A percentile compares a stretch with the other conserved stretches of the same genome.
These are phyloP conservation scores for Oreotrochilus melanogaster DNA, from an alignment of 2,113 vertebrate genomes.

Conservation along the genomic window DNA sequence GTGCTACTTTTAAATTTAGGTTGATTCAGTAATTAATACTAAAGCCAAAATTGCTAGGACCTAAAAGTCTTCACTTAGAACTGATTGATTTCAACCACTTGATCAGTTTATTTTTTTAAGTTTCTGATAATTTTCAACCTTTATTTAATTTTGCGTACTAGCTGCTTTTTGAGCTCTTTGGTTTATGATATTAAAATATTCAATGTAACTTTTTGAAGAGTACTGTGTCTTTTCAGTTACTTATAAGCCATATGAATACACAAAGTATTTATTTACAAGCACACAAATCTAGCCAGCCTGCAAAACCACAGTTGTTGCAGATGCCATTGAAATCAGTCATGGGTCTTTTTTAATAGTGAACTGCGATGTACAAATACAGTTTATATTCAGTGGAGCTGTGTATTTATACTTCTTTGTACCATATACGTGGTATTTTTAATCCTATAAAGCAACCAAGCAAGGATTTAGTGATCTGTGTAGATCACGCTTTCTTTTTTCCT, in stretches of 20 bases:
- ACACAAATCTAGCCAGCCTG: background rate
- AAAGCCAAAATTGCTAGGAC: background rate
- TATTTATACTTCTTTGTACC: background rate
- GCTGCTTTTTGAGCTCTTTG: background rate
- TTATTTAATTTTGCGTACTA: background rate
- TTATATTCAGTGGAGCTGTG: background rate
- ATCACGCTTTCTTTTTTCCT: background rate
- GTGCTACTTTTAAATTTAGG: background rate
- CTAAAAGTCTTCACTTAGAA: background rate
- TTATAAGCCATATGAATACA: background rate
- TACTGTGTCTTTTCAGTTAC: background rate
- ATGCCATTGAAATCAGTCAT: background rate
- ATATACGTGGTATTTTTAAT: background rate
- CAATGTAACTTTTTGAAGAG: background rate
- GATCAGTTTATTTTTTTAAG: background rate
- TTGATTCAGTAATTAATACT: constrained; percentile 47
- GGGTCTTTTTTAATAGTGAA: background rate
- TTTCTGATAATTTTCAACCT: background rate
- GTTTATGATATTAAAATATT: background rate
- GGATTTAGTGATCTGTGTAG: background rate
- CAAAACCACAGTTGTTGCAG: background rate
- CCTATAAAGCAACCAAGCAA: background rate
- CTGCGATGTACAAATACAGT: background rate
- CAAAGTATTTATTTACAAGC: background rate
- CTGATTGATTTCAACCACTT: background rate